Conservation (phyloP, 1,140 invertebrate species). For the Drosophila chauvacae region DNA sequence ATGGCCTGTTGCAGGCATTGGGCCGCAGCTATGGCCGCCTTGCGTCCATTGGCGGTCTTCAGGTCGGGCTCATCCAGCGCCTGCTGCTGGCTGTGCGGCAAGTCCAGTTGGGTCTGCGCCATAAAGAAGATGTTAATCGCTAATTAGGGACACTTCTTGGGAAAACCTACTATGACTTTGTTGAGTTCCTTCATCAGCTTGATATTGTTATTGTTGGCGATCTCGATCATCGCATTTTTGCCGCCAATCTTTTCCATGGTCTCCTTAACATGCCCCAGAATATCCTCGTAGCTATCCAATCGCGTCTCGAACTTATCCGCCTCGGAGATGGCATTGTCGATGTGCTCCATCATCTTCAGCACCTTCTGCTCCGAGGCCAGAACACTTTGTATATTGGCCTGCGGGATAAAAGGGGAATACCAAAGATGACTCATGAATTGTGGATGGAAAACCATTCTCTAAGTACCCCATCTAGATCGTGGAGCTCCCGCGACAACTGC, state of each 20-base stretch:
- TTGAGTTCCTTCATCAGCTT: conserved; percentile 92
- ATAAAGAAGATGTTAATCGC: background rate
- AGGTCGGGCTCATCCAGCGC: conserved; percentile 91
- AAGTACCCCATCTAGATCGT: conserved; percentile 88
- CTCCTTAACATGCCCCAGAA: conserved; percentile 92
- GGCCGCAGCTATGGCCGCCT: conserved; percentile 92
- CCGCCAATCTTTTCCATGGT: conserved; percentile 96
- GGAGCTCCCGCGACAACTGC: conserved; percentile 88
- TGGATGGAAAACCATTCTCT: background rate
- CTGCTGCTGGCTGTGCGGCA: conserved; percentile 89
- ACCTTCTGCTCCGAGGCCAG: conserved; percentile 91
- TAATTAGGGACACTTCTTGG: background rate
- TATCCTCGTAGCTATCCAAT: conserved; percentile 91
- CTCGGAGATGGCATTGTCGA: conserved; percentile 92
- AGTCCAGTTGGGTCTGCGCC: conserved; percentile 89
- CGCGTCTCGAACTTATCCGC: conserved; percentile 91
- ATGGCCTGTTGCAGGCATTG: conserved; percentile 92
- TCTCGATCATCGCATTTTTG: conserved; percentile 95
- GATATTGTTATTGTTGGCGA: conserved; percentile 93
- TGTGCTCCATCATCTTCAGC: conserved; percentile 92
- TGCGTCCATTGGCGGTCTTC: conserved; percentile 89
- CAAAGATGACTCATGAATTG: background rate
- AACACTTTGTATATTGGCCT: conserved; percentile 93
- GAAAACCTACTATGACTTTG: conserved; percentile 89
- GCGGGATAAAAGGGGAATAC: no score